Evolutionary conservation across 2,113 vertebrate genomes (phyloP), one percentile per base, ranked within the genome.

Genomic region (Carassius carassius): DNA sequence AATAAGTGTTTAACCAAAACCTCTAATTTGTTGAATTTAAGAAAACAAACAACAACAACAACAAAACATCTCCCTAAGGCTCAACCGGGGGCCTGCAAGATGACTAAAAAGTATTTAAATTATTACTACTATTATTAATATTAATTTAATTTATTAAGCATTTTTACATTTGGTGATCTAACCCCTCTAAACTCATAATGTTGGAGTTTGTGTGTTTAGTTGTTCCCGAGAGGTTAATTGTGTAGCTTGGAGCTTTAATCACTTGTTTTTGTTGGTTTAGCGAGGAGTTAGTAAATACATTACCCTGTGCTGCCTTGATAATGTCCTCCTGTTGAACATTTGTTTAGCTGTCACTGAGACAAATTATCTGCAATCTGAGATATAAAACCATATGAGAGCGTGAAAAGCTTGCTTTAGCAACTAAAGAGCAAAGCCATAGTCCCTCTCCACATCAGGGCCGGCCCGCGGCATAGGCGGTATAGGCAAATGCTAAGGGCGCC

Each of bases 261-360:
- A 83, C 12, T 41, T 17, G n/a, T 58, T 35, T 83, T 41, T 86
- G 49, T 78, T 63, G 60, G 70, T 88, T 62, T 82, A 78, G 60
- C 47, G 82, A 72, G 44, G 25, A 78, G 58, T 81, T 74, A 67
- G 69, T 91, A 86, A 90, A 81, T 65, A 2, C 82, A 85, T 90
- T 88, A 88, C 73, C 54, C 60, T 37, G 82, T 81, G 37, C 51
- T 82, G 35, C 75, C 65, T 54, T 21, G 82, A 35, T 86, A 89
- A 84, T 86, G 86, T 67, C 76, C 51, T 86, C 13, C 23, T 75
- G 32, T 81, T 84, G 80, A 84, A 85, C 87, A 84, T 91, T 91
- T 84, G 86, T 89, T 82, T 75, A 47, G 82, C 84, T 91, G 90
- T 89, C 88, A 79, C 10, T 0, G n/a, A 90, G 88, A 91, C 87